phyloP scores from a whole-genome alignment of 2,888 invertebrate genomes.

The Drosophila prolongata region DNA sequence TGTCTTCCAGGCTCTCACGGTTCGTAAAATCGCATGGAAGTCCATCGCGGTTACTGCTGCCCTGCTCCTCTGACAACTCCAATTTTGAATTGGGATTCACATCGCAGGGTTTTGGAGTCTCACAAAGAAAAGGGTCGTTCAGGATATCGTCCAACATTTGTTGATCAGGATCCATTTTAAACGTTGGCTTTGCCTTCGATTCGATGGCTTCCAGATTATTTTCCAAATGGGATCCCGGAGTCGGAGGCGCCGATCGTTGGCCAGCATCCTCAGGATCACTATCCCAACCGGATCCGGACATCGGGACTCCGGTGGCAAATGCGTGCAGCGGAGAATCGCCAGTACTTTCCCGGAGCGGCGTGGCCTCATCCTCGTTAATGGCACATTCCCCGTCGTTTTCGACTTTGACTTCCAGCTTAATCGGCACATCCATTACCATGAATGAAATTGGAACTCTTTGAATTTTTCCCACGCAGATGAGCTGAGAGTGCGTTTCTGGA shows the following conservation, averaged over 20 bases:
- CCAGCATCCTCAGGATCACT: conserved; percentile 23
- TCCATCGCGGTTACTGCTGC: neutral
- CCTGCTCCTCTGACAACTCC: neutral
- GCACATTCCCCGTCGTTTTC: neutral
- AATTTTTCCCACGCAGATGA: neutral
- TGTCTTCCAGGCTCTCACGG: conserved; percentile 14
- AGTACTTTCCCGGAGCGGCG: conserved; percentile 14
- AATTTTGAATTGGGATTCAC: neutral
- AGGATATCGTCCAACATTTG: neutral
- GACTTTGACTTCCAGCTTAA: conserved; percentile 19
- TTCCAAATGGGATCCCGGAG: conserved; percentile 3
- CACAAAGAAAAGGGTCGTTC: neutral
- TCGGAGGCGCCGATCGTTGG: neutral
- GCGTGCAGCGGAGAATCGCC: conserved; percentile 1
- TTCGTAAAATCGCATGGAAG: conserved; percentile 18
- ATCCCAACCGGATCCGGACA: conserved; percentile 16
- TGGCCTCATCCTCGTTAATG: conserved; percentile 17
- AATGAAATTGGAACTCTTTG: neutral
- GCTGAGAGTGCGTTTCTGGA: neutral
- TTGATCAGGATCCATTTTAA: neutral
- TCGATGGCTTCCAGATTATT: neutral
- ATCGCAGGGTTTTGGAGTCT: neutral
- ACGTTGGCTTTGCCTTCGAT: neutral
- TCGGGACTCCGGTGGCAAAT: neutral
- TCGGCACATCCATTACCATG: conserved; percentile 3